Conservation (phyloP, 2,888 invertebrate species). For the Heteromurus nitidus region DNA sequence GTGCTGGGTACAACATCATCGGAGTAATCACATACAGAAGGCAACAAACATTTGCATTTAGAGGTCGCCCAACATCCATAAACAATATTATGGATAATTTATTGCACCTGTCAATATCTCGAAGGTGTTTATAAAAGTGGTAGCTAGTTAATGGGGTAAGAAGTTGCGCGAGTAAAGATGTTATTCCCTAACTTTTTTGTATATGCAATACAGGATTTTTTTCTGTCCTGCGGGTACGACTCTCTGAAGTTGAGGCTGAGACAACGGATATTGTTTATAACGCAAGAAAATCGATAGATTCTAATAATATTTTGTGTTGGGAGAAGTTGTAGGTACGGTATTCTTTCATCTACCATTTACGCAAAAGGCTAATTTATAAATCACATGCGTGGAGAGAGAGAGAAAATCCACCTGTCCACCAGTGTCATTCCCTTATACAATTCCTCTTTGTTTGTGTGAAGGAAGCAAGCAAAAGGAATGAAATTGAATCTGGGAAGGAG, state of each 20-base stretch:
- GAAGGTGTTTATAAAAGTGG: conserved; percentile 23
- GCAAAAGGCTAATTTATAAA: conserved; percentile 33
- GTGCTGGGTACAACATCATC: not conserved
- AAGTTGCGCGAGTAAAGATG: not conserved
- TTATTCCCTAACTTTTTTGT: too few relatives aligned
- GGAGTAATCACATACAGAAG: not conserved
- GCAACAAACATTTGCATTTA: conserved; percentile 31
- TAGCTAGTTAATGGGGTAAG: conserved; percentile 32
- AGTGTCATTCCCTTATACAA: conserved; percentile 46
- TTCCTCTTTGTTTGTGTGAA: not conserved
- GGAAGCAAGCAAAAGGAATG: not conserved
- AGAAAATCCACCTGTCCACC: conserved; percentile 40
- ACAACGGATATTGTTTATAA: conserved; percentile 36
- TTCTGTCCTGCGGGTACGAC: conserved; percentile 30
- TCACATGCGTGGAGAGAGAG: conserved; percentile 12
- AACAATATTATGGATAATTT: conserved; percentile 35
- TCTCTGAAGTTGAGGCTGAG: conserved; percentile 14
- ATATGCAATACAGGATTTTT: too few relatives aligned
- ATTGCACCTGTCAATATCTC: conserved; percentile 43
- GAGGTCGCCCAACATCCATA: conserved; percentile 35
- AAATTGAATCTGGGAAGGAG: not conserved
- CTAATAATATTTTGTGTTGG: too few relatives aligned
- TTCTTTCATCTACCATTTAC: conserved; percentile 2
- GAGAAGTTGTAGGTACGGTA: too few relatives aligned
- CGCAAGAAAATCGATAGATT: too few relatives aligned